Percentiles rank a stretch among this genome's conserved stretches.
These are phyloP conservation scores for Phoenicopterus ruber DNA, from an alignment of 2,113 vertebrate species.

Conservation along the genomic window DNA sequence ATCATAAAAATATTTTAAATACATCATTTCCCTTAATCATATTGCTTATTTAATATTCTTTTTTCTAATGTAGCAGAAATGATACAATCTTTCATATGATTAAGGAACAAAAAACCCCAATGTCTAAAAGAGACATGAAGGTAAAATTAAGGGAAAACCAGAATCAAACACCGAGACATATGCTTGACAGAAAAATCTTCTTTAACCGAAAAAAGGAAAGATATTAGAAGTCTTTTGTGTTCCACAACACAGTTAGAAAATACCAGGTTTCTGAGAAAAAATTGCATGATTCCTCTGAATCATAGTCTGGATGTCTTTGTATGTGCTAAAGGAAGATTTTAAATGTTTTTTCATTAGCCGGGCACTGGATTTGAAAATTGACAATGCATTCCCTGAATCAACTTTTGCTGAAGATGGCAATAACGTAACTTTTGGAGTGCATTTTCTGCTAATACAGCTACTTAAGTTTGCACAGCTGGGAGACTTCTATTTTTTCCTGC, in stretches of 20 bases:
- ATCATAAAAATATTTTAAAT: background rate
- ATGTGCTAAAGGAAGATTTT: background rate
- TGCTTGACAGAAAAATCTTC: background rate
- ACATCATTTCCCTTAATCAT: background rate
- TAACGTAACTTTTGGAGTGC: constrained; percentile 10
- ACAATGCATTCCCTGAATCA: background rate
- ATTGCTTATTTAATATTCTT: background rate
- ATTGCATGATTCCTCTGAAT: background rate
- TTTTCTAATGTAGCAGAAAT: background rate
- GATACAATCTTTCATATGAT: background rate
- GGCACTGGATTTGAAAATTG: background rate
- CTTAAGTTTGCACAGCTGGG: constrained; percentile 70
- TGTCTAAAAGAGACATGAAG: background rate
- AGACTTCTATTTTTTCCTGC: constrained; percentile 60
- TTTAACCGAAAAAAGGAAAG: background rate
- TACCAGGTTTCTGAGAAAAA: background rate
- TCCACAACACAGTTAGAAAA: background rate
- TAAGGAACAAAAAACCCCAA: background rate
- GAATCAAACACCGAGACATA: background rate
- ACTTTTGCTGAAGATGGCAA: constrained; percentile 10
- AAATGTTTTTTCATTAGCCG: background rate
- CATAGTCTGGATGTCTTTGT: background rate
- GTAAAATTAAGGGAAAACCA: background rate
- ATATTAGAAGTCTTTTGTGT: background rate
- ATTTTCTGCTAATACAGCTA: constrained; percentile 45